Base-by-base conservation (phyloP, 2,888 invertebrate genomes). In the Macaria liturata region DNA sequence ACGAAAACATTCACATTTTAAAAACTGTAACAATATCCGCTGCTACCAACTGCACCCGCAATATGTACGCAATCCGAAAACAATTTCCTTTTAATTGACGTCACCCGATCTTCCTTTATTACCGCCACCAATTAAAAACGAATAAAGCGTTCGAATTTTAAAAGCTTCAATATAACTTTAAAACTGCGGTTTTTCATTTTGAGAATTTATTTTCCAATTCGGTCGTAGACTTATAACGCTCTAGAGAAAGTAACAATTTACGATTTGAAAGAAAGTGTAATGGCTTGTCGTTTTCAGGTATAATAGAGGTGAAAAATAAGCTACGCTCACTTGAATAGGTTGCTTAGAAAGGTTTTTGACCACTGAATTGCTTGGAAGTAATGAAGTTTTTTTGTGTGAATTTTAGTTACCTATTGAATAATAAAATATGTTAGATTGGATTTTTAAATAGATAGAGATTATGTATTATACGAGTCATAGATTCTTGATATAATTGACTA, bases 41-140 rank as follows among this genome's bases (percentile, higher is more conserved):
- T 2, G 20, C 20, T 2, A 20, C 20, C 20, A 20, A 20, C 20
- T 20, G 20, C 20, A 20, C 20, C 20, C 20, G 20, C 20, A 20
- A 20, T 20, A 20, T 20, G 20, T 1, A 1, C 20, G 20, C 20
- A 20, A 20, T 20, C 20, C 7, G 7, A 37, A 37, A 37, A 7
- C 4, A 37, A 37, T 7, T 37, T 37, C 34, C 4, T 7, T 37
- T 37, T 37, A 70, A 76, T 78, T 80, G 79, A 76, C 74, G 71
- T 74, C 74, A 77, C 78, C 78, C 76, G 78, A 80, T 79, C 72
- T 75, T 75, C 77, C 77, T 84, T 84, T 86, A 82, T 85, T 78
- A 72, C 69, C 67, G 74, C 51, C 61, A 78, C 77, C 84, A 85
- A 85, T 86, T 85, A 84, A 84, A 81, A 78, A 75, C 64, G 70